A percentile compares a stretch with the other conserved stretches of the same genome.
phyloP scores from a whole-genome alignment of 2,888 invertebrate species.

The Notodonta ziczac region DNA sequence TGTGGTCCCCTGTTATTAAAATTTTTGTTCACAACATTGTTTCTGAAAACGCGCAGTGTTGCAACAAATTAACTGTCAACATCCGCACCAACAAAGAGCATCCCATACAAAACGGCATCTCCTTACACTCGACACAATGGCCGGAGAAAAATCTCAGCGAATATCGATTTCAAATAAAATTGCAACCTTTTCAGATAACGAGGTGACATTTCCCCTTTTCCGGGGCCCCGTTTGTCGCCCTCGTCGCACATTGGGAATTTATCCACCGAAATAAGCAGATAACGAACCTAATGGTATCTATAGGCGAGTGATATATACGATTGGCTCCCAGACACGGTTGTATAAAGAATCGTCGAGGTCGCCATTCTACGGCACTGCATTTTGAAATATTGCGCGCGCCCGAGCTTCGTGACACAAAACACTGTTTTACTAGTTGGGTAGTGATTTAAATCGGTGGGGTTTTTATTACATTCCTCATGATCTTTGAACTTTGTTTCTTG shows the following conservation, averaged over 20 bases:
- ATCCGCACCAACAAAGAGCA: slow-evolving; percentile 35
- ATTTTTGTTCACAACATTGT: background rate
- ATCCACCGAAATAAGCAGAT: slow-evolving; percentile 83
- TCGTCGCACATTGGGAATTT: slow-evolving; percentile 76
- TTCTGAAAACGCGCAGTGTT: background rate
- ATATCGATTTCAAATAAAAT: slow-evolving; percentile 85
- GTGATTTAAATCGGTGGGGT: background rate
- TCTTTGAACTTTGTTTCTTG: background rate
- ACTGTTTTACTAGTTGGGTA: background rate
- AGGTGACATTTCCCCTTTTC: slow-evolving; percentile 82
- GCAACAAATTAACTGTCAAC: slow-evolving; percentile 1
- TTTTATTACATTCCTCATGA: background rate
- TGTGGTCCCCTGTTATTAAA: too few relatives aligned
- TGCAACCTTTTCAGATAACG: slow-evolving; percentile 84
- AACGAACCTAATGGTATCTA: slow-evolving; percentile 77
- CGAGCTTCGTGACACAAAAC: background rate
- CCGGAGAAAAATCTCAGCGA: slow-evolving; percentile 67
- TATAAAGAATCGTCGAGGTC: slow-evolving; percentile 32
- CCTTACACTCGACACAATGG: slow-evolving; percentile 49
- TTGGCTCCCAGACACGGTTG: slow-evolving; percentile 49
- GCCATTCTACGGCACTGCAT: slow-evolving; percentile 41
- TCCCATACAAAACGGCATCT: slow-evolving; percentile 43
- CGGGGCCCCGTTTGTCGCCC: slow-evolving; percentile 70
- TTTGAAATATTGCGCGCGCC: slow-evolving; percentile 34
- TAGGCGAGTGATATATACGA: slow-evolving; percentile 56